A percentile compares a stretch with the other conserved stretches of the same genome.
Conservation (phyloP, 2,113 vertebrate genomes). For the Piliocolobus tephrosceles region DNA sequence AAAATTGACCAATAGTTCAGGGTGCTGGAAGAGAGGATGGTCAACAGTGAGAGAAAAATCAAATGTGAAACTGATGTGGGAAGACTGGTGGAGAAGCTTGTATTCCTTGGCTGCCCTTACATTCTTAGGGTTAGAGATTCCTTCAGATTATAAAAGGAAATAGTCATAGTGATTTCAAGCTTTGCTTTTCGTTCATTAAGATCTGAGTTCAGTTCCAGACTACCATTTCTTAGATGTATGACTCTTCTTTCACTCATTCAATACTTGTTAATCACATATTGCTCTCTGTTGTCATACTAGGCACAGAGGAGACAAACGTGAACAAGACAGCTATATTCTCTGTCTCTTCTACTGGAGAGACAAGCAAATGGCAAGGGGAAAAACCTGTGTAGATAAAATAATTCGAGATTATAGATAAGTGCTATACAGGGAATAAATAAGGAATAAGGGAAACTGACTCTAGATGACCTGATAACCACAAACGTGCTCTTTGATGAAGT, state of each 20-base stretch:
- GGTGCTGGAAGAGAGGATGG: accelerated
- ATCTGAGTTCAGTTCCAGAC: background rate
- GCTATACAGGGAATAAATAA: background rate
- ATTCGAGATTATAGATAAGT: background rate
- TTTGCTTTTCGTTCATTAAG: background rate
- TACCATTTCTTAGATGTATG: background rate
- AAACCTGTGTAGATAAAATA: background rate
- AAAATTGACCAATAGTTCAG: background rate
- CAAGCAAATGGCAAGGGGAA: background rate
- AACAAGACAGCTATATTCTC: background rate
- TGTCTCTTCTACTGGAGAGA: background rate
- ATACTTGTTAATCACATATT: background rate
- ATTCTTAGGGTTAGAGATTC: background rate
- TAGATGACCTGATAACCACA: background rate
- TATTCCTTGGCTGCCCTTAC: background rate
- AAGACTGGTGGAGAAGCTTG: background rate
- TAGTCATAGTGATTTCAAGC: background rate
- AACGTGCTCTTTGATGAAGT: background rate
- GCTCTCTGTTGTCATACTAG: background rate
- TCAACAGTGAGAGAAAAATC: background rate
- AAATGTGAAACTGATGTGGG: background rate
- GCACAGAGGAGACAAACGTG: background rate
- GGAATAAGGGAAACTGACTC: background rate
- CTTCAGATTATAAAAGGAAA: background rate
- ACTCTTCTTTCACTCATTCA: background rate